Percentiles rank a stretch among this genome's conserved stretches.
phyloP scores from a whole-genome alignment of 2,797 vertebrate species.

The Taeniopygia guttata region DNA sequence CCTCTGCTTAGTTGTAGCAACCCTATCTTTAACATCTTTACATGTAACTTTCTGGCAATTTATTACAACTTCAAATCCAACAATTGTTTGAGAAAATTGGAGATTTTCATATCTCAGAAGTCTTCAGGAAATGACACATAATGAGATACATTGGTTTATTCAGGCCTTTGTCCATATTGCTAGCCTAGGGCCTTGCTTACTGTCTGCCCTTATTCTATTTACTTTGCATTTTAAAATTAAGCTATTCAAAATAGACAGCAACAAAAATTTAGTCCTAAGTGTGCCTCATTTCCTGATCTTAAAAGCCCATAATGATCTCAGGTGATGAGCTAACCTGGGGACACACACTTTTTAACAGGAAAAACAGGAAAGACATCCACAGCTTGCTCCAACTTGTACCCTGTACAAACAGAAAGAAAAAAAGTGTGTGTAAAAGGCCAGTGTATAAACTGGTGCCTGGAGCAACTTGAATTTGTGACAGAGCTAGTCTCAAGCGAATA shows the following conservation, averaged over 20 bases:
- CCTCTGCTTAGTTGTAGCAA: not conserved
- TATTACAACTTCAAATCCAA: not conserved
- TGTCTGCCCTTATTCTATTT: not conserved
- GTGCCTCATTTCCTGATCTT: slow-evolving; percentile 35
- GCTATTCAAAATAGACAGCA: not conserved
- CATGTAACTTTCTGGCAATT: not conserved
- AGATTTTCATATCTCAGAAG: not conserved
- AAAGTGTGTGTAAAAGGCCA: slow-evolving; percentile 23
- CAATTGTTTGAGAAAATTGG: not conserved
- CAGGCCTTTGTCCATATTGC: not conserved
- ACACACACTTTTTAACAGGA: slow-evolving; percentile 27
- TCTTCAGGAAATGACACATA: not conserved
- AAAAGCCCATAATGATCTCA: not conserved
- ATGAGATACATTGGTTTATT: not conserved
- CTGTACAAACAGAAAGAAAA: slow-evolving; percentile 21
- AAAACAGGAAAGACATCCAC: slow-evolving; percentile 35
- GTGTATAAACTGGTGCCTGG: slow-evolving; percentile 53
- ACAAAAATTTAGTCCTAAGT: not conserved
- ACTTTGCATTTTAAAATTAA: slow-evolving; percentile 19
- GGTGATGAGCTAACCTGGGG: slow-evolving; percentile 29
- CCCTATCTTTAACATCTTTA: not conserved
- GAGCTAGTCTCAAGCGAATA: slow-evolving; percentile 38
- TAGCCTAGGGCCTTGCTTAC: not conserved
- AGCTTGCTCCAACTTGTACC: slow-evolving; percentile 54
- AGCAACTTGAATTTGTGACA: slow-evolving; percentile 54